These are phyloP conservation scores for Rhagium mordax DNA, from an alignment of 2,888 invertebrate species.

Conservation along the genomic window DNA sequence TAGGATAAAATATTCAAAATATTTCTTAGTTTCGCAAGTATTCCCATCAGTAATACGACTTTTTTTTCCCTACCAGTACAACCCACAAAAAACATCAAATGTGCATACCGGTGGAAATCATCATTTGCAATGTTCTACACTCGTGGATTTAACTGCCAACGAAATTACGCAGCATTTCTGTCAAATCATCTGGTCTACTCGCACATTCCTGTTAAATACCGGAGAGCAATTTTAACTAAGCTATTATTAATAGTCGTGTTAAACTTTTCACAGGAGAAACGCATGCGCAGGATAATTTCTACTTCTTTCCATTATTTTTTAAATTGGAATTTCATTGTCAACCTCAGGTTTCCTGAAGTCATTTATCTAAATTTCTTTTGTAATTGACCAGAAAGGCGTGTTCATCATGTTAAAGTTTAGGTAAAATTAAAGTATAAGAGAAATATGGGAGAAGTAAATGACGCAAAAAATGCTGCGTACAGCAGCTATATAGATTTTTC, in stretches of 20 bases:
- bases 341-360: not conserved
- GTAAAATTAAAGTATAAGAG: not conserved
- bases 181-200: not conserved
- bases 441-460: slow-evolving; percentile 2
- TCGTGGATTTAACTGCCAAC: no score
- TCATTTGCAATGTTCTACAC: no score
- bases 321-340: slow-evolving; percentile 13
- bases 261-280: not conserved
- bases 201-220: not conserved
- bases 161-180: not conserved
- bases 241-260: not conserved
- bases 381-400: slow-evolving; percentile 6
- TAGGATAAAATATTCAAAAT: no score
- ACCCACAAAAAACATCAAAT: no score
- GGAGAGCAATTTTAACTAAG: not conserved
- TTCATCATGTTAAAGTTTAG: not conserved
- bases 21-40: no score
- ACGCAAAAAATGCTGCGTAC: not conserved
- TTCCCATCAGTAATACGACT: no score
- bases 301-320: slow-evolving; percentile 2
- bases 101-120: no score
- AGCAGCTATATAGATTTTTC: not conserved
- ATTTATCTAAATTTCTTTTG: slow-evolving; percentile 17
- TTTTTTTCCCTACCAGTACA: no score
- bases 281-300: not conserved